Conservation (phyloP, 2,888 invertebrate genomes). For the Cryptocephalus primarius region DNA sequence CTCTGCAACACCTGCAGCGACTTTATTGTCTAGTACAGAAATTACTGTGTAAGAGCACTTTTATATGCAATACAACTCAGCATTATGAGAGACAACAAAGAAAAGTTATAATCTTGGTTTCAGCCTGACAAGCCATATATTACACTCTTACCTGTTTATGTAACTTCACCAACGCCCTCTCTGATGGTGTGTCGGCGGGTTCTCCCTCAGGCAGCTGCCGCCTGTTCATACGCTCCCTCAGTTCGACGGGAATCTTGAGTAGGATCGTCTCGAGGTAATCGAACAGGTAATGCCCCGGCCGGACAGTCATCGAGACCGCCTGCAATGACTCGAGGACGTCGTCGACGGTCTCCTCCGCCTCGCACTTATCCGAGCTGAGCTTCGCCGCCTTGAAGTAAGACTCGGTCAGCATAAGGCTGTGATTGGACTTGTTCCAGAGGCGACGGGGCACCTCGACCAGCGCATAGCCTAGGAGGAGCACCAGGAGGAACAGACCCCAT, state of each 20-base stretch:
- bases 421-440: constrained; percentile 81
- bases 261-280: constrained; percentile 80
- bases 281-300: constrained; percentile 63
- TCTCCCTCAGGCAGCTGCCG: constrained; percentile 47
- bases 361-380: constrained; percentile 86
- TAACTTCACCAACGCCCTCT: constrained; percentile 77
- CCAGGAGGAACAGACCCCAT: constrained; percentile 93
- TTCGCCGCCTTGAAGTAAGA: constrained; percentile 92
- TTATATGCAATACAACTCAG: not conserved
- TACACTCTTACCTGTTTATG: constrained; percentile 70
- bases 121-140: too few species aligned
- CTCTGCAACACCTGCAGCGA: constrained; percentile 85
- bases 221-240: constrained; percentile 63
- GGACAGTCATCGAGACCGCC: constrained; percentile 66
- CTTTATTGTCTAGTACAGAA: constrained; percentile 57
- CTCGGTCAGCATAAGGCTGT: constrained; percentile 11
- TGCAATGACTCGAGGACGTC: constrained; percentile 86
- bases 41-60: not conserved
- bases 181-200: constrained; percentile 57
- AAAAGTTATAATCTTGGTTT: too few species aligned
- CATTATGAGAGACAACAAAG: too few species aligned
- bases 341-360: constrained; percentile 94
- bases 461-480: constrained; percentile 87
- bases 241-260: constrained; percentile 72
- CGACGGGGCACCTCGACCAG: constrained; percentile 90